Evolutionary conservation across 2,797 vertebrate genomes (phyloP).

Genomic region (Petrocephalus schoutedeni): DNA sequence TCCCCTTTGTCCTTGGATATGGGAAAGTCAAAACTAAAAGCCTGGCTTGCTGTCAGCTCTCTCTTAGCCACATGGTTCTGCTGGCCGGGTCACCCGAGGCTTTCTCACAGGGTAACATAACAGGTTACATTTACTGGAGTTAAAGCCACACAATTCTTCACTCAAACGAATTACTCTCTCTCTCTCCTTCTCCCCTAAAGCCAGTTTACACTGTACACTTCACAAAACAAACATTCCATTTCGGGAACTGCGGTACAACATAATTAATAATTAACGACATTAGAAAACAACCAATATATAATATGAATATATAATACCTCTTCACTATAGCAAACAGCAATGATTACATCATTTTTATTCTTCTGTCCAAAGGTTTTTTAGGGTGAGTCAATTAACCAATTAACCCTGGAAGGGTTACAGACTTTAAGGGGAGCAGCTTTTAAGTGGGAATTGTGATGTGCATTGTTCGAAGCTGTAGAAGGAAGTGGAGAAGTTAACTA

Average conservation of each 20-base stretch:
- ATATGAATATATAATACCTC: background rate
- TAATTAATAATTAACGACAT: background rate
- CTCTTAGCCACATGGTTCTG: background rate
- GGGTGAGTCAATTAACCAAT: slow-evolving; percentile 42
- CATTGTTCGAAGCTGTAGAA: background rate
- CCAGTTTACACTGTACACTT: background rate
- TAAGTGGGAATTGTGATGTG: background rate
- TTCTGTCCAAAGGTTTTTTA: slow-evolving; percentile 38
- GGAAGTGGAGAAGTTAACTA: background rate
- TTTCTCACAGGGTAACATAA: background rate
- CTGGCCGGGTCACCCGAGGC: background rate
- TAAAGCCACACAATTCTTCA: background rate
- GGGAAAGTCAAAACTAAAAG: background rate
- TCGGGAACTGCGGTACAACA: background rate
- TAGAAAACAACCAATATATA: background rate
- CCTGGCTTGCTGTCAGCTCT: slow-evolving; percentile 6
- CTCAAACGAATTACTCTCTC: background rate
- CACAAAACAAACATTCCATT: slow-evolving; percentile 4
- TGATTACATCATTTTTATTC: background rate
- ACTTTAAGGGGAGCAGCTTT: background rate
- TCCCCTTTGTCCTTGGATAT: background rate
- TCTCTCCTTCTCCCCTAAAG: background rate
- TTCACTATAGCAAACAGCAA: background rate
- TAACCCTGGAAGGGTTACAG: slow-evolving; percentile 26
- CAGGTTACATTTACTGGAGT: background rate